Evolutionary conservation across 1,140 invertebrate species (phyloP).

Genomic region (Heliconius hermathena): DNA sequence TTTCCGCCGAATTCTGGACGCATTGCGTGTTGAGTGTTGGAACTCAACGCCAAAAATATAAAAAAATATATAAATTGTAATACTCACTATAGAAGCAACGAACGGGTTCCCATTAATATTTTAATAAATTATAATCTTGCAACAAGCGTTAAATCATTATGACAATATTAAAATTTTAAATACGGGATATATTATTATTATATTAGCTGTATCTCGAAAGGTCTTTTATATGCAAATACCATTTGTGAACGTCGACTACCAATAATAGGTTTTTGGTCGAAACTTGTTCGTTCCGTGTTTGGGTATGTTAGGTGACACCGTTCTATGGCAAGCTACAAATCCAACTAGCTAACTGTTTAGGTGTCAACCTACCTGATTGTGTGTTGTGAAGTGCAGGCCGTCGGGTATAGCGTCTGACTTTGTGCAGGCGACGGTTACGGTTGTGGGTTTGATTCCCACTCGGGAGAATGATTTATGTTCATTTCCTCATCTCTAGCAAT

Average conservation of each 20-base stretch:
- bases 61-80: background rate
- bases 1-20: too few species aligned
- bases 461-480: too few species aligned
- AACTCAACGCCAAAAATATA: too few species aligned
- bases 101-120: background rate
- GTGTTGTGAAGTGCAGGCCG: background rate
- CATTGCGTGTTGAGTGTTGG: too few species aligned
- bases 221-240: conserved; percentile 11
- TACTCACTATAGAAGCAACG: background rate
- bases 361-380: background rate
- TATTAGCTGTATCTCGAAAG: background rate
- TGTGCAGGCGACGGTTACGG: too few species aligned
- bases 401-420: too few species aligned
- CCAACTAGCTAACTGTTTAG: background rate
- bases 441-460: too few species aligned
- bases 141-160: background rate
- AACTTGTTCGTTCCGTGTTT: conserved; percentile 7
- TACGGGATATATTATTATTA: too few species aligned
- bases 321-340: too few species aligned
- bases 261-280: conserved; percentile 14
- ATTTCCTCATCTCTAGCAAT: too few species aligned
- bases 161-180: conserved; percentile 5
- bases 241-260: background rate
- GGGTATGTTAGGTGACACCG: background rate
- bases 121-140: background rate